Base-by-base conservation (phyloP, 2,888 invertebrate genomes). In the Girardia tigrina region DNA sequence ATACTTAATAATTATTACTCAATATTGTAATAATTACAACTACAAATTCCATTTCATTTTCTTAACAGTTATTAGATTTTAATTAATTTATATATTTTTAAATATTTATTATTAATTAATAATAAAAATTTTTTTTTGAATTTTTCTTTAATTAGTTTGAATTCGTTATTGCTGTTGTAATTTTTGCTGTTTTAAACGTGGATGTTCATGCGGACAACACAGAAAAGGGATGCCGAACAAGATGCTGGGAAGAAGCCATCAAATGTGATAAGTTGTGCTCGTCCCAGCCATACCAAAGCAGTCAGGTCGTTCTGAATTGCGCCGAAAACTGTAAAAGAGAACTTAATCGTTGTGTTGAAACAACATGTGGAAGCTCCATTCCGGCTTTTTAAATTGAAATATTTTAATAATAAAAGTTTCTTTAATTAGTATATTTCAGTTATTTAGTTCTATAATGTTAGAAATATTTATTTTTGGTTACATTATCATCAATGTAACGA, bases 271-370 rank as follows among this genome's bases (percentile, higher is more conserved):
- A 56, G 4, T 16, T 56, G 6, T 56, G 56, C 23, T 56, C 56
- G 4, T 20, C 56, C 4, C 56, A 56, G 23, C n/a, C 56, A n/a
- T n/a, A 56, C n/a, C 56, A 56, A 16, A 56, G 56, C 4, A 56
- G 56, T n/a, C n/a, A n/a, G n/a, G n/a, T n/a, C 23, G n/a, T 56
- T 56, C 23, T 56, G n/a, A 56, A 56, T 16, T 56, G 56, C 56
- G n/a, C n/a, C 4, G 56, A 56, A 56, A 56, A 56, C 23, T 56
- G 56, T 56, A 56, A 56, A 56, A 56, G 56, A 6, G 56, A 56
- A 8, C n/a, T 56, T 4, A 16, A 56, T n/a, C 4, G 4, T 56
- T 56, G 56, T n/a, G 56, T 56, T 2, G 20, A 56, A 56, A 12
- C 56, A 8, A 20, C 56, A 20, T 56, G 56, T 56, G 56, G 56